Evolutionary conservation across 2,113 vertebrate species (phyloP).

Genomic region (Platysternon megacephalum): DNA sequence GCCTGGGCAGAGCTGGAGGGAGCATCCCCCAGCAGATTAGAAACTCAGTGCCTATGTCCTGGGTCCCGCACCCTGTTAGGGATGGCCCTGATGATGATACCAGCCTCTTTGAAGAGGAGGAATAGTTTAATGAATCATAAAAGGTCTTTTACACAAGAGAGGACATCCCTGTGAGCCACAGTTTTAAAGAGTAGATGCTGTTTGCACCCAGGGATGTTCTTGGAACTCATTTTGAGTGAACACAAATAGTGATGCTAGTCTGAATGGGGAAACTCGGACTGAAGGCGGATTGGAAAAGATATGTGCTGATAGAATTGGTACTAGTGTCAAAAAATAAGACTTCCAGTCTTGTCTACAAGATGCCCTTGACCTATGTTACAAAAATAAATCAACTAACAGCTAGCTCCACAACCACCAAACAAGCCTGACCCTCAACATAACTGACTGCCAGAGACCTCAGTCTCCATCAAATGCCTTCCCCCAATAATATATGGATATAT

Average conservation of each 20-base stretch:
- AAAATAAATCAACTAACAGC: not conserved
- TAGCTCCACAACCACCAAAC: not conserved
- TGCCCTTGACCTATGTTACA: not conserved
- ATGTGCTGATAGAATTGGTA: not conserved
- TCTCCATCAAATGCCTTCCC: no score
- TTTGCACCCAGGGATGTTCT: not conserved
- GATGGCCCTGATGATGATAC: not conserved
- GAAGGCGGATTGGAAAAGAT: not conserved
- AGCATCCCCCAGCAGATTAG: no score
- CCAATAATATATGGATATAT: no score
- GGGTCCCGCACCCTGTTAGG: no score
- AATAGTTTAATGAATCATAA: not conserved
- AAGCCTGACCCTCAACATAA: not conserved
- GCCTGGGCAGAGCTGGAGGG: no score
- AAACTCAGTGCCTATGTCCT: no score
- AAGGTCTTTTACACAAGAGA: not conserved
- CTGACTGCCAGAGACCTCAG: not conserved
- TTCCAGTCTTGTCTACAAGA: not conserved
- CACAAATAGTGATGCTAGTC: not conserved
- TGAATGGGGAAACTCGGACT: not conserved
- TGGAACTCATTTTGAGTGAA: not conserved
- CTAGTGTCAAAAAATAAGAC: not conserved
- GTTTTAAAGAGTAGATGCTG: not conserved
- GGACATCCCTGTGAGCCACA: not conserved
- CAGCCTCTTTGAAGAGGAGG: not conserved